phyloP scores from a whole-genome alignment of 2,797 vertebrate genomes.

The Cottoperca gobio region DNA sequence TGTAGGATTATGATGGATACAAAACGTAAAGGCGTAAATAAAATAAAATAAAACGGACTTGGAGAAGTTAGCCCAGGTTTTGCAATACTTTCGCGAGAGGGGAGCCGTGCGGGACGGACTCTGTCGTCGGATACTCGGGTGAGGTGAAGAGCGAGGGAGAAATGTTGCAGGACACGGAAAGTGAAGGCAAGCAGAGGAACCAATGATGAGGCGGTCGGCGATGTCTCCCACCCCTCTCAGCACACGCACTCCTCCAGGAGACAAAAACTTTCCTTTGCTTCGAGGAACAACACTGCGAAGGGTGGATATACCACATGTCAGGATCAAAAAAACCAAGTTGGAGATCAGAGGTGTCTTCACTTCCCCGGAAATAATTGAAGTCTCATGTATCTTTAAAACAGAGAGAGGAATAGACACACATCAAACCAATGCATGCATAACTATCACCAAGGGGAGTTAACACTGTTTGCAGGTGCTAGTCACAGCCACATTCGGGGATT shows the following conservation, averaged over 20 bases:
- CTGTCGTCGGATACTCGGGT: conserved; percentile 99
- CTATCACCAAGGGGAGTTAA: conserved; percentile 96
- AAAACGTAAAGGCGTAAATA: neutral
- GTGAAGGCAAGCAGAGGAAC: conserved; percentile 96
- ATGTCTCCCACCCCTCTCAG: conserved; percentile 96
- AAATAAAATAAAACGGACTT: conserved; percentile 87
- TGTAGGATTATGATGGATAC: neutral
- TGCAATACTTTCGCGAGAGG: conserved; percentile 98
- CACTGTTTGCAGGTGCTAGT: conserved; percentile 98
- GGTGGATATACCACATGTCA: neutral
- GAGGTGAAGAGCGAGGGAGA: conserved; percentile 96
- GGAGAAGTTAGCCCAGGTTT: conserved; percentile 98
- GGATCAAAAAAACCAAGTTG: neutral
- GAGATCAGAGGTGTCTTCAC: neutral
- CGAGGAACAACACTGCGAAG: conserved; percentile 85
- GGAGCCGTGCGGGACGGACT: conserved; percentile 96
- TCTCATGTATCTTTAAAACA: neutral
- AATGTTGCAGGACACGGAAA: conserved; percentile 97
- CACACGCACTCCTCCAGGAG: conserved; percentile 94
- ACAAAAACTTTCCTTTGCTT: conserved; percentile 91
- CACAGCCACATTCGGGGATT: conserved; percentile 99
- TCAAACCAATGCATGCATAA: neutral
- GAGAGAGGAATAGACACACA: neutral
- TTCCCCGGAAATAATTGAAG: neutral
- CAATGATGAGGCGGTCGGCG: conserved; percentile 96